Base-by-base conservation (phyloP, 1,140 invertebrate species). In the Brachionus koreanus region DNA sequence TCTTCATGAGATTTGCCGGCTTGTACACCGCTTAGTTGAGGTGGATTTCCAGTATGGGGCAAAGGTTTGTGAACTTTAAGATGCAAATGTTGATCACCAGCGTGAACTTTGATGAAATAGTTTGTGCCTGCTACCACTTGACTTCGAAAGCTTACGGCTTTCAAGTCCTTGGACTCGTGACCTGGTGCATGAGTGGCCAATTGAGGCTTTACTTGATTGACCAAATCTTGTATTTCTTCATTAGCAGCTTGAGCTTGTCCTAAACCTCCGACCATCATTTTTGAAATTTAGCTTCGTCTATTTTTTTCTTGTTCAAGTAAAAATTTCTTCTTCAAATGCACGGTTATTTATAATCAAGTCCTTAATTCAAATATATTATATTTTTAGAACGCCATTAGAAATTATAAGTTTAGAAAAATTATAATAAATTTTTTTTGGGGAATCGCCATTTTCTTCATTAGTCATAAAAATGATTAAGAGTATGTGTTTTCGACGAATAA, bases 231-330 rank as follows among this genome's bases (percentile, higher is more conserved):
- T 9, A 79, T 35, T 19, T 79, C 76, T 5, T 79, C 76, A 33
- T 79, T 79, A 33, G 49, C 76, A 29, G 76, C 35, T 25, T 79
- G 49, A 79, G 76, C 76, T 63, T 79, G 49, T 19, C 61, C 61
- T 57, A 79, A 79, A 39, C 76, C 76, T 39, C 76, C 76, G n/a
- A 43, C n/a, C 69, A 74, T 74, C 69, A 74, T 74, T 46, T 74
- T 74, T 74, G 23, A 46, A 25, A 72, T 42, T 39, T 39, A 23
- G 5, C n/a, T 35, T 67, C 35, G 29, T 29, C 29, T 29, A 29
- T 13, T 43, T 72, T 72, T 39, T 23, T 72, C 25, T 74, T 74
- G 39, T 74, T 43, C 19, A 46, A 74, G 23, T 46, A 25, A 46
- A 43, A 12, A 19, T 25, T 35, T 12, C 23, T 19, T 16, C 37